Conservation (phyloP, 2,113 vertebrate species). For the Lipophrys pholis region DNA sequence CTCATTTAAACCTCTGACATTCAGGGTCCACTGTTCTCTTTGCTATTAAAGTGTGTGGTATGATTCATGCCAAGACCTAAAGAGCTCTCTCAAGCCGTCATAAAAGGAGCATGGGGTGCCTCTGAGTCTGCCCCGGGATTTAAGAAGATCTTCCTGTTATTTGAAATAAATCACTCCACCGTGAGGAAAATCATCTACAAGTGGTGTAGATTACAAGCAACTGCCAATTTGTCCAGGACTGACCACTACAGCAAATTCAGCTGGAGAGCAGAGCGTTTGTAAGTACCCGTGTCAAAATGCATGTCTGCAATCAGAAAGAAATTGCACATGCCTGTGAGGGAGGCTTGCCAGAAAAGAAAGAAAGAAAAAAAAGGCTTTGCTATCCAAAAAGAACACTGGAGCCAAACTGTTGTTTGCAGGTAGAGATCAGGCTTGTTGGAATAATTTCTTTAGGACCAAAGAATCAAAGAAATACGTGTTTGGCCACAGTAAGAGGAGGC, state of each 20-base stretch:
- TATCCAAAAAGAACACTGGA: background rate
- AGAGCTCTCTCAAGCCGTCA: background rate
- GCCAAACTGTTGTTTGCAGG: background rate
- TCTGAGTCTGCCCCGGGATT: background rate
- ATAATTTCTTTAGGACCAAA: background rate
- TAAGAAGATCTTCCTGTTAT: background rate
- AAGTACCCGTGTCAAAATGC: slow-evolving; percentile 1
- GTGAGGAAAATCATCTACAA: background rate
- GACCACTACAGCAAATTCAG: background rate
- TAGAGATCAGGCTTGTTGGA: background rate
- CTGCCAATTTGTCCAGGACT: background rate
- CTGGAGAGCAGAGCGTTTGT: background rate
- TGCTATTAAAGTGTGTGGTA: background rate
- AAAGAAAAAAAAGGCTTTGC: background rate
- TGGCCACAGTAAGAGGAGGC: background rate
- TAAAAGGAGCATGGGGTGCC: background rate
- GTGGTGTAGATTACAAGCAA: background rate
- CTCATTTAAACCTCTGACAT: background rate
- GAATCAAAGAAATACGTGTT: background rate
- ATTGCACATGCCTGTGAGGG: background rate
- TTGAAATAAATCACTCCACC: background rate
- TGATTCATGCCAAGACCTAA: background rate
- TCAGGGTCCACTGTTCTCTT: background rate
- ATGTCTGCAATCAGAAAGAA: background rate
- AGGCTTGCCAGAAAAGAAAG: background rate